Percentiles rank a stretch among this genome's conserved stretches.
These are phyloP conservation scores for Spodoptera frugiperda DNA, from an alignment of 1,140 invertebrate genomes.

Conservation along the genomic window DNA sequence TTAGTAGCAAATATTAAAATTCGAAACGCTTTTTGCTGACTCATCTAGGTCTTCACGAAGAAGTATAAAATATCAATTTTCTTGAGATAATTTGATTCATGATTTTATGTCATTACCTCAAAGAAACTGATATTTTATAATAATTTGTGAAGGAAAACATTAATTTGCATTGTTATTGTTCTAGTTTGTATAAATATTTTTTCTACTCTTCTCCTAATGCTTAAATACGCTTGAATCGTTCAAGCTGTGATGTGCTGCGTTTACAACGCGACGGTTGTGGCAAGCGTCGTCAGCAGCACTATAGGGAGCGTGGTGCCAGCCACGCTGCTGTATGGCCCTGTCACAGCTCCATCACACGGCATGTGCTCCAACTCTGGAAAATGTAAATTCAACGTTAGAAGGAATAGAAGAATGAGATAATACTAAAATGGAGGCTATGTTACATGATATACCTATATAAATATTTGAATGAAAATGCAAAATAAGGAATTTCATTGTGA, in stretches of 20 bases:
- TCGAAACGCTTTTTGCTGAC: slow-evolving; percentile 17
- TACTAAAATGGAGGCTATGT: neutral
- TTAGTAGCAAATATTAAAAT: slow-evolving; percentile 43
- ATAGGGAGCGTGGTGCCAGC: slow-evolving; percentile 75
- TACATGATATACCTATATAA: too few species aligned
- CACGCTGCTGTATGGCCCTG: slow-evolving; percentile 86
- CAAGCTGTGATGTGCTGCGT: slow-evolving; percentile 27
- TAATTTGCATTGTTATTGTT: slow-evolving; percentile 41
- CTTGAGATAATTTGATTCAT: neutral
- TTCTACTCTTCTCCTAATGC: slow-evolving; percentile 35
- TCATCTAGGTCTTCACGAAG: neutral
- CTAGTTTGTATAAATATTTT: slow-evolving; percentile 49
- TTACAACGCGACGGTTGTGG: slow-evolving; percentile 76
- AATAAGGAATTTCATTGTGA: neutral
- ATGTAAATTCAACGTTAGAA: slow-evolving; percentile 34
- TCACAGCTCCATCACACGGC: slow-evolving; percentile 87
- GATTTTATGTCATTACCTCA: neutral
- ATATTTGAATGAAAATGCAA: too few species aligned
- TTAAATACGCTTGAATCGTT: slow-evolving; percentile 34
- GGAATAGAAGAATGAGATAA: neutral
- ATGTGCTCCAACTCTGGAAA: slow-evolving; percentile 86
- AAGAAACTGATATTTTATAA: neutral
- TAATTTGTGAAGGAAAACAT: slow-evolving; percentile 15
- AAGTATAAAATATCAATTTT: neutral
- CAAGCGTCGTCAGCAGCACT: slow-evolving; percentile 74